These are phyloP conservation scores for Dolichopus griseipennis DNA, from an alignment of 2,888 invertebrate genomes.

Conservation along the genomic window DNA sequence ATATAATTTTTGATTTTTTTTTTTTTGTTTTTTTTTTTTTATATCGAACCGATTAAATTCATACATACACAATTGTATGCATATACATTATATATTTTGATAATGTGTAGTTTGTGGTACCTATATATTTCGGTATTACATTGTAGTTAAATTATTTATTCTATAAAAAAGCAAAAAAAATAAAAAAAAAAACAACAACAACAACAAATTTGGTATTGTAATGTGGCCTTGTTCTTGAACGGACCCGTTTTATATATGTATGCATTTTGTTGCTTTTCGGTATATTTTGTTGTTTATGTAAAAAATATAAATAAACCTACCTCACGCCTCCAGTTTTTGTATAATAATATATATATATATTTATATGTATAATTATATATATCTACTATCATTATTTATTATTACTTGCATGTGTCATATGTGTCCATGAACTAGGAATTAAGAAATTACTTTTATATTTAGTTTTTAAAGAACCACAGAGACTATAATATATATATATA, in stretches of 20 bases:
- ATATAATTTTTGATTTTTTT: too few species aligned
- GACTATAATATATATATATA: not conserved
- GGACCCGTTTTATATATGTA: not conserved
- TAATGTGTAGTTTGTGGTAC: too few species aligned
- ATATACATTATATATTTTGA: too few species aligned
- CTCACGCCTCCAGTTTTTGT: not conserved
- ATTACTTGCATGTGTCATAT: not conserved
- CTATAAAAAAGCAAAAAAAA: too few species aligned
- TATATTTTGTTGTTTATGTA: not conserved
- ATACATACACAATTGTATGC: too few species aligned
- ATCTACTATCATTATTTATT: not conserved
- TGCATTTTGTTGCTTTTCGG: not conserved
- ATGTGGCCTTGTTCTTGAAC: not conserved
- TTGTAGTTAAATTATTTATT: too few species aligned
- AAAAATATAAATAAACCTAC: not conserved
- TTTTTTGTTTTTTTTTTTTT: too few species aligned
- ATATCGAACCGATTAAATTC: too few species aligned
- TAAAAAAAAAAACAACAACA: too few species aligned
- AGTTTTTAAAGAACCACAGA: not conserved
- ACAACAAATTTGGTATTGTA: not conserved
- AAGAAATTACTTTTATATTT: not conserved
- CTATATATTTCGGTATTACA: too few species aligned
- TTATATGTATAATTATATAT: not conserved
- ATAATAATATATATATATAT: too few species aligned
- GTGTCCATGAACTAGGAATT: conserved; percentile 1